Evolutionary conservation across 2,888 invertebrate species (phyloP).

Genomic region (Physocephala rufipes): DNA sequence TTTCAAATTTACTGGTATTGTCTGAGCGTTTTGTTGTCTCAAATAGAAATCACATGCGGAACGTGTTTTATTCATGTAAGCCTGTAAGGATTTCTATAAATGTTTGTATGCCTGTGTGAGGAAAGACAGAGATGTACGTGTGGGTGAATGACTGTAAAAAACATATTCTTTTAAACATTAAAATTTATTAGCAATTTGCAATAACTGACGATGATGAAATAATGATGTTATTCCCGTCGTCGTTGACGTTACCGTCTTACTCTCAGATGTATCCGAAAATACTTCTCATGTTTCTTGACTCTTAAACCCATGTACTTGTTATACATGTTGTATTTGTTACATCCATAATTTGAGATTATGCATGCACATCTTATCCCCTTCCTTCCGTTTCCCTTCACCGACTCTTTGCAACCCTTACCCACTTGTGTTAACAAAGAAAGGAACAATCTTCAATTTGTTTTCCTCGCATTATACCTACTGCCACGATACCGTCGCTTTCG

Average conservation of each 20-base stretch:
- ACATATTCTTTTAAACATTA: slow-evolving; percentile 35
- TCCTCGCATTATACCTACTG: too few species aligned
- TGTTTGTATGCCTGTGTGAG: slow-evolving; percentile 1
- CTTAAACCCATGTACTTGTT: background rate
- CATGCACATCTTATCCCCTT: background rate
- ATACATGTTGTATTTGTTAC: background rate
- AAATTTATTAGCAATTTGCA: slow-evolving; percentile 33
- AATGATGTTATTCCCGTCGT: background rate
- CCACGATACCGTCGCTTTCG: background rate
- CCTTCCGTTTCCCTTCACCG: background rate
- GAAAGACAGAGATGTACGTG: background rate
- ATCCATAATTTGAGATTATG: background rate
- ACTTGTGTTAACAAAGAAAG: background rate
- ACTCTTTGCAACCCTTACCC: background rate
- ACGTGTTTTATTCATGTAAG: too few species aligned
- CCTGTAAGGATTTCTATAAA: background rate
- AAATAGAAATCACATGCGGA: too few species aligned
- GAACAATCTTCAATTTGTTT: too few species aligned
- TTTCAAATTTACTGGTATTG: background rate
- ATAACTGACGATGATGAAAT: background rate
- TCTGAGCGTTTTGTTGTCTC: background rate
- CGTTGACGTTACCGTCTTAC: background rate
- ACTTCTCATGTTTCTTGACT: background rate
- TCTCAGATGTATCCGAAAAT: background rate
- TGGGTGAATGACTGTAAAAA: slow-evolving; percentile 9